Conservation (phyloP, 2,888 invertebrate species). For the Watsonalla cultraria region DNA sequence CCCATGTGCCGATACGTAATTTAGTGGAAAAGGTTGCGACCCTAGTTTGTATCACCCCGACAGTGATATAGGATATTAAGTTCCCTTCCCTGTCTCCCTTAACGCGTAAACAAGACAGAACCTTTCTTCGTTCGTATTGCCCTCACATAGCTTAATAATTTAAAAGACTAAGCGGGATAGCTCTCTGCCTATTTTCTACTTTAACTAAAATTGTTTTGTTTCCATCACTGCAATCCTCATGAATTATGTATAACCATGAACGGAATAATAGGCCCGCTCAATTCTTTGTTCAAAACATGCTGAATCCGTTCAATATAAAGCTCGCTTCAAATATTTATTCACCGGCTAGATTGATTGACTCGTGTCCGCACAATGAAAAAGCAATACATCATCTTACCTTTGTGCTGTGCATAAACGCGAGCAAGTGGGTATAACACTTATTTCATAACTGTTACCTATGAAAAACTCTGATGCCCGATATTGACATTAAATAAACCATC, state of each 20-base stretch:
- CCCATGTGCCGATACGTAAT: slow-evolving; percentile 75
- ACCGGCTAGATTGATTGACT: background rate
- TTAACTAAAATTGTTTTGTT: slow-evolving; percentile 65
- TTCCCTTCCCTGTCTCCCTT: slow-evolving; percentile 72
- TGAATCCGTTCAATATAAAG: slow-evolving; percentile 14
- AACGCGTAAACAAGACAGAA: slow-evolving; percentile 76
- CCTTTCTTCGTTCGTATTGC: slow-evolving; percentile 73
- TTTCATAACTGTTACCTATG: too few relatives aligned
- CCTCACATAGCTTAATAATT: slow-evolving; percentile 74
- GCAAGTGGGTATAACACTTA: too few relatives aligned
- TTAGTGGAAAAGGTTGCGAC: slow-evolving; percentile 77
- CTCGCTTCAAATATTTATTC: background rate
- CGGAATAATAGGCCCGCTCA: slow-evolving; percentile 26
- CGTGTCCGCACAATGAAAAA: background rate
- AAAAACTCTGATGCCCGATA: too few relatives aligned
- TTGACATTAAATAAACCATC: too few relatives aligned
- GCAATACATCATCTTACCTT: background rate
- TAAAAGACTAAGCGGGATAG: slow-evolving; percentile 67
- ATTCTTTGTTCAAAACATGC: slow-evolving; percentile 27
- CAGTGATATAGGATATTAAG: slow-evolving; percentile 78
- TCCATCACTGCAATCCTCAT: slow-evolving; percentile 47
- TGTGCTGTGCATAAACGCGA: background rate
- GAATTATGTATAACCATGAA: slow-evolving; percentile 40
- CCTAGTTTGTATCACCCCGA: slow-evolving; percentile 75
- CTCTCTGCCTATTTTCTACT: slow-evolving; percentile 61